A percentile compares a stretch with the other conserved stretches of the same genome.
Conservation (phyloP, 2,113 vertebrate genomes). For the Thunnus thynnus region DNA sequence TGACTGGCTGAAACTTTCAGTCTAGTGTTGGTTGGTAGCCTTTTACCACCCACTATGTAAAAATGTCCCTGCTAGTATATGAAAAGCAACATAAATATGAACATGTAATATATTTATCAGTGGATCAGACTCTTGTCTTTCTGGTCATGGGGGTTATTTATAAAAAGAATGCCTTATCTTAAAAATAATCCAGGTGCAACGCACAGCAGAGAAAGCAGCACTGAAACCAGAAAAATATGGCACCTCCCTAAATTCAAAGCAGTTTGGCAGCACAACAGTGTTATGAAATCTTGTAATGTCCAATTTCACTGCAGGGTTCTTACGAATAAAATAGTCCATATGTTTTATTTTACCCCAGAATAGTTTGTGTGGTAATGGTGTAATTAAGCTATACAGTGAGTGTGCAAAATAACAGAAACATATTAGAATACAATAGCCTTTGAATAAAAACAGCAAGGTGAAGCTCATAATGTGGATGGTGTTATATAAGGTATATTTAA, state of each 20-base stretch:
- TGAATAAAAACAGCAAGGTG: neutral
- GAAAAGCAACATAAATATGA: slow-evolving; percentile 5
- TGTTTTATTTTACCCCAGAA: too few relatives aligned
- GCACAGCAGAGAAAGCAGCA: too few relatives aligned
- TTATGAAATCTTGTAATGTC: too few relatives aligned
- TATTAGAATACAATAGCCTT: neutral
- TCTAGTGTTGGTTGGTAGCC: neutral
- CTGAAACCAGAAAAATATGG: too few relatives aligned
- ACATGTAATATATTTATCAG: neutral
- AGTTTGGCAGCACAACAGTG: too few relatives aligned
- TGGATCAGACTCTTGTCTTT: neutral
- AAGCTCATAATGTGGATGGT: too few relatives aligned
- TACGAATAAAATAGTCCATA: too few relatives aligned
- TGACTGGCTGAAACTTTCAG: neutral
- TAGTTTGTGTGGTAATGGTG: too few relatives aligned
- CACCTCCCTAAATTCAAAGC: too few relatives aligned
- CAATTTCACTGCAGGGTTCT: too few relatives aligned
- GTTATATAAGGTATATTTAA: too few relatives aligned
- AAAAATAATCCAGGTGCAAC: neutral
- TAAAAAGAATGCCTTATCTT: neutral
- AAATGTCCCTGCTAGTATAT: neutral
- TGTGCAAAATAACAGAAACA: neutral
- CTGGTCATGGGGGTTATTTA: neutral
- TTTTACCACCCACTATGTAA: neutral
- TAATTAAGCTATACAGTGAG: neutral